These are phyloP conservation scores for Phragmatobia fuliginosa DNA, from an alignment of 2,888 invertebrate species.

Conservation along the genomic window DNA sequence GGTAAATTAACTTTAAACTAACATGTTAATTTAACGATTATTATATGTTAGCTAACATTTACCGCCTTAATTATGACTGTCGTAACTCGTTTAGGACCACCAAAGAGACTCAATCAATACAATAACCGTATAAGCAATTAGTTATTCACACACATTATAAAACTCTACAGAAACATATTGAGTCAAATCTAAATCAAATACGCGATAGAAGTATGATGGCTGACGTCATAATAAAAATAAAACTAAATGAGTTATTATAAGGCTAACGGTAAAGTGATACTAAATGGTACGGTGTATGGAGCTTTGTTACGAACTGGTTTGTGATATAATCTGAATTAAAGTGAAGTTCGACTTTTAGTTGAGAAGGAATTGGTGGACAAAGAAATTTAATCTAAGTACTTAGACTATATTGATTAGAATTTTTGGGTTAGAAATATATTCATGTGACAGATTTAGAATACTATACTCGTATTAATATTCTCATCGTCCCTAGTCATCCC, in stretches of 20 bases:
- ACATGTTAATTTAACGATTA: constrained; percentile 16
- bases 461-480: no score
- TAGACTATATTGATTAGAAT: no score
- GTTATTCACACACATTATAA: constrained; percentile 31
- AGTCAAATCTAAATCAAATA: constrained; percentile 41
- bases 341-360: constrained; percentile 7
- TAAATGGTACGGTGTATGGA: constrained; percentile 13
- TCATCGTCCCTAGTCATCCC: no score
- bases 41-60: constrained; percentile 17
- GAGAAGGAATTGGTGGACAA: constrained; percentile 8
- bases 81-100: constrained; percentile 38
- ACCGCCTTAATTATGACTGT: constrained; percentile 20
- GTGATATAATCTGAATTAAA: constrained; percentile 16
- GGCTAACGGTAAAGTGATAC: constrained; percentile 22
- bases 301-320: constrained; percentile 24
- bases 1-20: constrained; percentile 6
- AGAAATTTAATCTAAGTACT: neutral
- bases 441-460: no score
- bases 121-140: constrained; percentile 40
- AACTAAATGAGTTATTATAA: constrained; percentile 20
- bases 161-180: constrained; percentile 25
- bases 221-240: constrained; percentile 24
- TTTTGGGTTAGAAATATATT: no score
- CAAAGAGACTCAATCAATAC: constrained; percentile 34
- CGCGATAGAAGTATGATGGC: constrained; percentile 17